phyloP scores from a whole-genome alignment of 1,140 invertebrate species.

The Mactra quadrangularis region DNA sequence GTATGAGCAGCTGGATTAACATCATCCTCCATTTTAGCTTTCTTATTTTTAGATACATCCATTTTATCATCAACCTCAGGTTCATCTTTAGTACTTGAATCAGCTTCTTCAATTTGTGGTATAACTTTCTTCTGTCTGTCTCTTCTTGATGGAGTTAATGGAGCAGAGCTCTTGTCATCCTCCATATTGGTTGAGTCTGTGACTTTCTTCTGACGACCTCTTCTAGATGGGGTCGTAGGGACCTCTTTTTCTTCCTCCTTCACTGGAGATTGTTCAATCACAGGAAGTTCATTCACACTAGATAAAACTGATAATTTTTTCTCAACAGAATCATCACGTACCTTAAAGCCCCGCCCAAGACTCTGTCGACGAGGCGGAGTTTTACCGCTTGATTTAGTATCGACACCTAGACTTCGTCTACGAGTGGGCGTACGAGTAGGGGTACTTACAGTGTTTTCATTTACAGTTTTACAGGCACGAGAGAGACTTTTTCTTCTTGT shows the following conservation, averaged over 20 bases:
- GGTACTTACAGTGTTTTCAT: neutral
- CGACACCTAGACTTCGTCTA: neutral
- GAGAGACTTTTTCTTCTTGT: constrained; percentile 28
- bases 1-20: constrained; percentile 19
- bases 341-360: constrained; percentile 15
- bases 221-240: constrained; percentile 25
- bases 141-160: constrained; percentile 32
- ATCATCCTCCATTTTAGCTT: neutral
- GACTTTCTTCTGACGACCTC: constrained; percentile 35
- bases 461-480: constrained; percentile 29
- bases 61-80: neutral
- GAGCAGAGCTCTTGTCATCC: neutral
- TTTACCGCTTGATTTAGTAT: neutral
- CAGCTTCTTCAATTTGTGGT: neutral
- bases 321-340: neutral
- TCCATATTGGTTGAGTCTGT: neutral
- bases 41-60: neutral
- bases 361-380: constrained; percentile 48
- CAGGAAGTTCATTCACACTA: no score
- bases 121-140: constrained; percentile 18
- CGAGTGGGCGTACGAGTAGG: constrained; percentile 25
- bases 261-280: neutral
- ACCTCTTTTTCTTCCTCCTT: neutral
- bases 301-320: neutral
- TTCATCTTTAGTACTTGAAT: constrained; percentile 1